Evolutionary conservation across 2,113 vertebrate species (phyloP).

Genomic region (Ciconia boyciana): DNA sequence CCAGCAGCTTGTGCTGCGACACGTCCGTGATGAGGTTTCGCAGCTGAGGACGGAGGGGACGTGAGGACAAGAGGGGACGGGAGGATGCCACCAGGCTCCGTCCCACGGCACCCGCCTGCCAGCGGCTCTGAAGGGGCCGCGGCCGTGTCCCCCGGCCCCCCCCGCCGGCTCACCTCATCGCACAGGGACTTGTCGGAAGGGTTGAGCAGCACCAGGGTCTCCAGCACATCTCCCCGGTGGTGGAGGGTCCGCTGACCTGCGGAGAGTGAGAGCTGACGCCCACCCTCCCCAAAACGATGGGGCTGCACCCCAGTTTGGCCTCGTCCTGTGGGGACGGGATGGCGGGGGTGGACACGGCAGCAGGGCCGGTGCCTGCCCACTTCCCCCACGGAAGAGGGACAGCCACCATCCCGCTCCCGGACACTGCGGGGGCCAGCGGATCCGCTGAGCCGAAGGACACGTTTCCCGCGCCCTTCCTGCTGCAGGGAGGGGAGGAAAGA

Average conservation of each 20-base stretch:
- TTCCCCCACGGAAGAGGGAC: neutral
- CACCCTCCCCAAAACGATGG: neutral
- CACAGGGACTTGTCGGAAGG: conserved; percentile 84
- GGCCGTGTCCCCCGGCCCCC: fast-evolving
- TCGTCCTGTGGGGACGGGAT: fast-evolving
- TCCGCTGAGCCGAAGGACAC: neutral
- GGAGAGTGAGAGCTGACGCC: neutral
- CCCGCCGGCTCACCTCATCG: conserved; percentile 78
- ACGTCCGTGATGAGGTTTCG: conserved; percentile 81
- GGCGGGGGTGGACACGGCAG: no score
- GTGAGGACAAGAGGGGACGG: neutral
- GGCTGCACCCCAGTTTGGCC: neutral
- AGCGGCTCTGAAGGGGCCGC: fast-evolving
- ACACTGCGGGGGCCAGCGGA: neutral
- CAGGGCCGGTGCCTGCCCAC: neutral
- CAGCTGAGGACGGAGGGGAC: conserved; percentile 69
- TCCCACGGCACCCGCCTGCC: fast-evolving
- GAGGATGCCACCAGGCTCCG: neutral
- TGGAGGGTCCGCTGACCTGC: conserved; percentile 89
- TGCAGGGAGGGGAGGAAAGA: fast-evolving
- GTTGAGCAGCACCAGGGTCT: conserved; percentile 88
- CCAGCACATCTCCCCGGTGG: conserved; percentile 84
- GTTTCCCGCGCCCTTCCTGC: neutral
- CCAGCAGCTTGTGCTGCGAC: conserved; percentile 86
- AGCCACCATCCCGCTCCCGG: neutral